Percentiles rank a stretch among this genome's conserved stretches.
Conservation (phyloP, 2,888 invertebrate genomes). For the Pterobdella sp. region DNA sequence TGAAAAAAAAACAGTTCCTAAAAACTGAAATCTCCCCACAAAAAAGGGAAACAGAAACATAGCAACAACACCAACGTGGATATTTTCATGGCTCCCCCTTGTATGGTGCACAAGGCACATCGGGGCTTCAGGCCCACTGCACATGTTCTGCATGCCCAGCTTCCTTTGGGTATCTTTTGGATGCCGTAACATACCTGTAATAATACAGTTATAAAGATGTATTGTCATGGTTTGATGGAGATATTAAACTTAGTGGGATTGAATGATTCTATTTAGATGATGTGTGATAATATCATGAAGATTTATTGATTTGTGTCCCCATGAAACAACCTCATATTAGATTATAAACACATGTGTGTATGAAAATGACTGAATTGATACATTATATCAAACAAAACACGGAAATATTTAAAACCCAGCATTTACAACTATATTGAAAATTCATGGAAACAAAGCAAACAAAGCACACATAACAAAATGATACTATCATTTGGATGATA, state of each 20-base stretch:
- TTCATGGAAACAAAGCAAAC: no score
- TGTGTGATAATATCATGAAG: background rate
- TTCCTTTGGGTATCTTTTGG: conserved; percentile 80
- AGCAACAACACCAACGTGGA: conserved; percentile 58
- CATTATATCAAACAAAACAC: no score
- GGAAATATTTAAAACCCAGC: no score
- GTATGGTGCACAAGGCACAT: conserved; percentile 91
- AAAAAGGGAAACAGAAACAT: background rate
- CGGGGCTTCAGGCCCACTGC: conserved; percentile 69
- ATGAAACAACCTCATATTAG: background rate
- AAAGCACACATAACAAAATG: no score
- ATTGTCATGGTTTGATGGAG: background rate
- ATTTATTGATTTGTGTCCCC: background rate
- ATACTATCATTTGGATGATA: no score
- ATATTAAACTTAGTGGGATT: no score
- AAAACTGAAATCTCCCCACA: background rate
- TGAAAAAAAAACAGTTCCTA: background rate
- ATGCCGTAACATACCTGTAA: conserved; percentile 77
- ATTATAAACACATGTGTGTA: background rate
- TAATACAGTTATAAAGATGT: background rate
- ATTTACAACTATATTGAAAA: no score
- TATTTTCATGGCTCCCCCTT: conserved; percentile 95
- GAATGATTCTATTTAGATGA: no score
- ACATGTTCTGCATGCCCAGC: conserved; percentile 92
- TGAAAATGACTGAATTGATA: no score